Evolutionary conservation across 1,140 invertebrate genomes (phyloP).

Genomic region (Ooceraea biroi): DNA sequence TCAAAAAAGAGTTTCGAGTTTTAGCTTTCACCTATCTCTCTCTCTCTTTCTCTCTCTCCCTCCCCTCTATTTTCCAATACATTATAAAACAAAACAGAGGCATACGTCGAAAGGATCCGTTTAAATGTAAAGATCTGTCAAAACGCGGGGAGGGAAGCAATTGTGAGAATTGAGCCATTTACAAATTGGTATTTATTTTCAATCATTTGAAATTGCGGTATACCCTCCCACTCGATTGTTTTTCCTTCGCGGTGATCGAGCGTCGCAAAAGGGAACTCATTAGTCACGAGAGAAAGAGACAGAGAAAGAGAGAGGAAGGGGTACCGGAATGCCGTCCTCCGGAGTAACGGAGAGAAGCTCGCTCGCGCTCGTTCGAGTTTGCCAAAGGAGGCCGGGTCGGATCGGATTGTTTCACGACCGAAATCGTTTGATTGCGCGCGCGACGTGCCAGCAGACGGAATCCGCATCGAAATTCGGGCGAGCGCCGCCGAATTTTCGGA

Average conservation of each 20-base stretch:
- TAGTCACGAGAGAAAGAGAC: constrained; percentile 10
- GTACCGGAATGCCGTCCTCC: constrained; percentile 44
- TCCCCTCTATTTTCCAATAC: no score
- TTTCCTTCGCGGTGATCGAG: constrained; percentile 20
- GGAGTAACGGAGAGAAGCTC: constrained; percentile 44
- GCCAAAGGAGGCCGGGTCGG: constrained; percentile 1
- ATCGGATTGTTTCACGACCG: background rate
- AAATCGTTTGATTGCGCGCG: background rate
- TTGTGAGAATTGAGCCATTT: background rate
- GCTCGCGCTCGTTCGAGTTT: background rate
- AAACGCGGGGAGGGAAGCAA: no score
- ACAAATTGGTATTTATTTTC: background rate
- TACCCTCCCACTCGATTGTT: constrained; percentile 30
- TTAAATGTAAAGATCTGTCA: no score
- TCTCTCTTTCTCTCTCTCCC: no score
- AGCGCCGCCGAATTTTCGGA: constrained; percentile 15
- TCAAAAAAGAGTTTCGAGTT: no score
- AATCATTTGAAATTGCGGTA: constrained; percentile 12
- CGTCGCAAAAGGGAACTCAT: constrained; percentile 37
- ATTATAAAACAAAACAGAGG: no score
- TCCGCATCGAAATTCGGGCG: background rate
- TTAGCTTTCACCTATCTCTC: no score
- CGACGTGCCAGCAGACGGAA: background rate
- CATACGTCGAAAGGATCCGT: no score
- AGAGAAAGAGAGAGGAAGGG: background rate